phyloP scores from a whole-genome alignment of 2,888 invertebrate genomes.

The Eulithis prunata region DNA sequence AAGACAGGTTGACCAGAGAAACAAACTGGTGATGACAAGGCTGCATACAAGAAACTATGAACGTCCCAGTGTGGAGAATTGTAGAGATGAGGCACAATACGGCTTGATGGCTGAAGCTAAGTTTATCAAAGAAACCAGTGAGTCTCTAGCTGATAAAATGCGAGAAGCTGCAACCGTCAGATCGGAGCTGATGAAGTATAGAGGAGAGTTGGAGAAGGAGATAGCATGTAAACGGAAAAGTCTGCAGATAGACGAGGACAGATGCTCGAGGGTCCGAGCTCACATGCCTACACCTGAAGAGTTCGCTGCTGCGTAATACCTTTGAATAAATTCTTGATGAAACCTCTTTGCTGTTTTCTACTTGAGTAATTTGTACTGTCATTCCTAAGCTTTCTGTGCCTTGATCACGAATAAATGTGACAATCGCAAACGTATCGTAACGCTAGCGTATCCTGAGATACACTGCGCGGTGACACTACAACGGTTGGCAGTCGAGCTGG shows the following conservation, averaged over 20 bases:
- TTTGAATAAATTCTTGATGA: slow-evolving; percentile 16
- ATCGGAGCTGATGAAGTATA: slow-evolving; percentile 83
- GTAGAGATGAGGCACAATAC: slow-evolving; percentile 92
- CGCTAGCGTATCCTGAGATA: too few relatives aligned
- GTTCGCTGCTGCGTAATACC: slow-evolving; percentile 78
- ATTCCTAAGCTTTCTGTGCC: not conserved
- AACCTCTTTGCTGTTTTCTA: not conserved
- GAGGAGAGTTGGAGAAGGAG: slow-evolving; percentile 88
- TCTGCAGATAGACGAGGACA: slow-evolving; percentile 86
- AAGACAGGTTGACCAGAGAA: slow-evolving; percentile 88
- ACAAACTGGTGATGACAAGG: slow-evolving; percentile 94
- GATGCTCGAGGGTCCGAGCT: slow-evolving; percentile 85
- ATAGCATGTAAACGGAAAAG: slow-evolving; percentile 89
- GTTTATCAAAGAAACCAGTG: slow-evolving; percentile 76
- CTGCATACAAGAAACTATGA: slow-evolving; percentile 87
- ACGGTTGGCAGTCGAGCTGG: too few relatives aligned
- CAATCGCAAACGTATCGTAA: too few relatives aligned
- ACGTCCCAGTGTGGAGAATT: slow-evolving; percentile 92
- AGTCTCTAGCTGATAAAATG: slow-evolving; percentile 84
- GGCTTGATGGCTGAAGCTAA: slow-evolving; percentile 89
- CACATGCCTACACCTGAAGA: slow-evolving; percentile 88
- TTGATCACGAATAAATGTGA: too few relatives aligned
- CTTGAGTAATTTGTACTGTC: not conserved
- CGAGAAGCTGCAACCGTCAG: slow-evolving; percentile 85
- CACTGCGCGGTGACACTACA: too few relatives aligned